Percentiles rank a stretch among this genome's conserved stretches.
These are phyloP conservation scores for Stratiomys singularior DNA, from an alignment of 2,888 invertebrate species.

Conservation along the genomic window DNA sequence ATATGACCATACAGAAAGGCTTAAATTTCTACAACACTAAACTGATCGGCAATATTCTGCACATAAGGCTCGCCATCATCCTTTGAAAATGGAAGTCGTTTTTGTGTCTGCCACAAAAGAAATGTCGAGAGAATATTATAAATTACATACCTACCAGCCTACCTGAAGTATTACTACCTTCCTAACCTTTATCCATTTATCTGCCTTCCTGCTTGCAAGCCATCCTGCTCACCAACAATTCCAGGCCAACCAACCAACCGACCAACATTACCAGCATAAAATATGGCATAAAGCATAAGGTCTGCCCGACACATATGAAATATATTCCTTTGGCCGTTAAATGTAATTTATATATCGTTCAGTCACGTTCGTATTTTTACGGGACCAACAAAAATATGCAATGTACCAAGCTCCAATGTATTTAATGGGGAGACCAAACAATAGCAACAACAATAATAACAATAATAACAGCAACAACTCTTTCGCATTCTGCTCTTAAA, in stretches of 20 bases:
- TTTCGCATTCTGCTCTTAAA: slow-evolving; percentile 25
- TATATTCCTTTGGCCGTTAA: slow-evolving; percentile 35
- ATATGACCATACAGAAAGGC: slow-evolving; percentile 15
- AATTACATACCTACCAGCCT: background rate
- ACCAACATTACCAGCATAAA: slow-evolving; percentile 39
- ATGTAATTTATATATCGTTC: slow-evolving; percentile 42
- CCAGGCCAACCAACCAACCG: background rate
- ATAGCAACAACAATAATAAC: background rate
- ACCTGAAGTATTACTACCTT: background rate
- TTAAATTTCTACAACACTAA: background rate
- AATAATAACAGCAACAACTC: too few species aligned
- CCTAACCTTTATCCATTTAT: background rate
- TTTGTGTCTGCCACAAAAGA: background rate
- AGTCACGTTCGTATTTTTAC: slow-evolving; percentile 41
- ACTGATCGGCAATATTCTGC: background rate
- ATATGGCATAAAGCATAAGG: slow-evolving; percentile 30
- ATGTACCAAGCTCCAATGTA: slow-evolving; percentile 1
- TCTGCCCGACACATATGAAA: slow-evolving; percentile 41
- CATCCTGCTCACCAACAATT: background rate
- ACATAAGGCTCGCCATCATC: background rate
- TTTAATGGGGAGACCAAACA: too few species aligned
- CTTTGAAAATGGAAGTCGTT: slow-evolving; percentile 17
- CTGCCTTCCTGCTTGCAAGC: background rate
- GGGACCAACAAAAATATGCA: slow-evolving; percentile 18
- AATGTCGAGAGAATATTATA: slow-evolving; percentile 12